Conservation (phyloP, 2,888 invertebrate species). For the Baronia brevicornis region DNA sequence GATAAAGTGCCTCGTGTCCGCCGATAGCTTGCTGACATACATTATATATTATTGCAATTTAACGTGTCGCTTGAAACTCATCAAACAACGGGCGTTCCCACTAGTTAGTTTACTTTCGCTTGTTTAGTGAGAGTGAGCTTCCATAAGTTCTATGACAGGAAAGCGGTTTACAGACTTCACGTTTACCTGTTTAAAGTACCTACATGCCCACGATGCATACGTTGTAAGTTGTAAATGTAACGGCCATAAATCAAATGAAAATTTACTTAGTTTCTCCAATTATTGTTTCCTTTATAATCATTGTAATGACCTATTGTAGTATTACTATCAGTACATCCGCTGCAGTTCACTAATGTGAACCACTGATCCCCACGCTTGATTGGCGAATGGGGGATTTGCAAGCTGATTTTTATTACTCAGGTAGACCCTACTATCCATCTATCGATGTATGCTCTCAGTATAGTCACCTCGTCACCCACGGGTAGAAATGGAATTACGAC, state of each 20-base stretch:
- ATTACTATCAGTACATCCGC: too few species aligned
- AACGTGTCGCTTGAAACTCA: slow-evolving; percentile 12
- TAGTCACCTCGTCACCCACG: too few species aligned
- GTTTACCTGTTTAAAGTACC: slow-evolving; percentile 35
- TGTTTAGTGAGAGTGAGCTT: slow-evolving; percentile 46
- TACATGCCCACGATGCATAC: slow-evolving; percentile 22
- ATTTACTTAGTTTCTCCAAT: slow-evolving; percentile 9
- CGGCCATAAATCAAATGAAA: slow-evolving; percentile 32
- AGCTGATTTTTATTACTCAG: too few species aligned
- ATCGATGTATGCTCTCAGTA: too few species aligned
- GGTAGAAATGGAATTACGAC: too few species aligned
- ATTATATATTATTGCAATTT: slow-evolving; percentile 11
- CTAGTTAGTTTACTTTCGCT: slow-evolving; percentile 54
- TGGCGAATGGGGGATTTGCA: too few species aligned
- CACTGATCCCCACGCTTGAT: too few species aligned
- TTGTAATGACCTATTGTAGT: not conserved
- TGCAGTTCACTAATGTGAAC: too few species aligned
- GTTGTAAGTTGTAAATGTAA: slow-evolving; percentile 12
- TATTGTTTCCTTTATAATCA: not conserved
- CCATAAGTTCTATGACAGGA: slow-evolving; percentile 26
- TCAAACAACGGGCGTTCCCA: slow-evolving; percentile 21
- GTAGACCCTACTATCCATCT: too few species aligned
- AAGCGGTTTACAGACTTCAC: slow-evolving; percentile 29
- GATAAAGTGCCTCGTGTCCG: too few species aligned
- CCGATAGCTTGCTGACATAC: not conserved